Evolutionary conservation across 2,888 invertebrate species (phyloP).

Genomic region (Eudasyphora cyanicolor): DNA sequence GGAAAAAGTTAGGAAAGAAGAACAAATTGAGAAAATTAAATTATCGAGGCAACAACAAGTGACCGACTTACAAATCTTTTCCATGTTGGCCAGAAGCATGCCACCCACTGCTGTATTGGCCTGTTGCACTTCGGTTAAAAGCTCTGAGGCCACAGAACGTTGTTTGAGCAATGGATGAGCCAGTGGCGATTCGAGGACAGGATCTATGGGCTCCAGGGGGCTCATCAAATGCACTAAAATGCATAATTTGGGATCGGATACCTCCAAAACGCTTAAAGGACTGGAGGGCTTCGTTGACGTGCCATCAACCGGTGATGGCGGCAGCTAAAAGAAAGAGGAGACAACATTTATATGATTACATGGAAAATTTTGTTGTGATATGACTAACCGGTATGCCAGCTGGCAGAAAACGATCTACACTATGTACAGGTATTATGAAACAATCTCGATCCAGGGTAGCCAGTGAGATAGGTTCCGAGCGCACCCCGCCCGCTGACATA

Average conservation of each 20-base stretch:
- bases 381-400: constrained; percentile 90
- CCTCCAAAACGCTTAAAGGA: constrained; percentile 88
- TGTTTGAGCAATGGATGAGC: constrained; percentile 90
- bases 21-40: background rate
- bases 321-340: constrained; percentile 80
- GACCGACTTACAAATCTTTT: constrained; percentile 85
- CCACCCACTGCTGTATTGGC: constrained; percentile 89
- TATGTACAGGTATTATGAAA: constrained; percentile 95
- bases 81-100: constrained; percentile 94
- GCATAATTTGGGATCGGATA: constrained; percentile 94
- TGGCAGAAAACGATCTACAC: constrained; percentile 92
- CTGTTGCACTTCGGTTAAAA: constrained; percentile 86
- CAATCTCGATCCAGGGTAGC: constrained; percentile 93
- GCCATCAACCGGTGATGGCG: constrained; percentile 83
- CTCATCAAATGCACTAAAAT: constrained; percentile 94
- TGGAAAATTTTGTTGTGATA: background rate
- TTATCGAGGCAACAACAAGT: background rate
- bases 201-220: constrained; percentile 91
- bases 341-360: background rate
- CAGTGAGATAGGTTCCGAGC: constrained; percentile 87
- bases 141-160: constrained; percentile 87
- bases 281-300: constrained; percentile 74
- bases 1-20: background rate
- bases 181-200: constrained; percentile 91
- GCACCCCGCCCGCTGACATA: constrained; percentile 69